A percentile compares a stretch with the other conserved stretches of the same genome.
phyloP scores from a whole-genome alignment of 23 tunicate species.

The Trididemnum miniatum region DNA sequence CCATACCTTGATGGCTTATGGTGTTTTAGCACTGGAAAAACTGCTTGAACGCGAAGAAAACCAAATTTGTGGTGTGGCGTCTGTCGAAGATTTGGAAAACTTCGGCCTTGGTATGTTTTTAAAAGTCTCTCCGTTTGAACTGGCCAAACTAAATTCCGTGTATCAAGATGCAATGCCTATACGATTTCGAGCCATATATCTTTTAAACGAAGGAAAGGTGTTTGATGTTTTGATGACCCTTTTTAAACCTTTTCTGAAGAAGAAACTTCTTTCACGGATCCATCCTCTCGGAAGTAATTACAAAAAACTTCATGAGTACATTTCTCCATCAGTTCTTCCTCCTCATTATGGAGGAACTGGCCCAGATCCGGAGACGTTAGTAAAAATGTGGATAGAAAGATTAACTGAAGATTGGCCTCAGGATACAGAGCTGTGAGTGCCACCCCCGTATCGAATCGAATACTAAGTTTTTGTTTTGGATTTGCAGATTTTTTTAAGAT shows the following conservation, averaged over 20 bases:
- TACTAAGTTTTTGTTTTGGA: too few relatives aligned
- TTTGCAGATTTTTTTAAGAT: too few relatives aligned
- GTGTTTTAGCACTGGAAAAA: conserved; percentile 59
- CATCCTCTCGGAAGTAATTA: conserved; percentile 49
- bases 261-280: conserved; percentile 60
- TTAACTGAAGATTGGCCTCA: conserved; percentile 45
- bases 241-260: conserved; percentile 52
- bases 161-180: conserved; percentile 93
- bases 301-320: conserved; percentile 37
- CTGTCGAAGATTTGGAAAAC: conserved; percentile 59
- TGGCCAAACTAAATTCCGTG: conserved; percentile 50
- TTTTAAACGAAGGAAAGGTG: conserved; percentile 66
- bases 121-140: conserved; percentile 49
- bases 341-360: conserved; percentile 73
- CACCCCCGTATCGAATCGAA: too few relatives aligned
- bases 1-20: conserved; percentile 56
- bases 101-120: conserved; percentile 43
- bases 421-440: conserved; percentile 40
- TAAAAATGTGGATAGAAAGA: conserved; percentile 27
- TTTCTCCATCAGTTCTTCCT: conserved; percentile 50
- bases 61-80: conserved; percentile 63
- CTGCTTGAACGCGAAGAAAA: conserved; percentile 56
- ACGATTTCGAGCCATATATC: conserved; percentile 51
- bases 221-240: conserved; percentile 43
- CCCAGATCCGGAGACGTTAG: conserved; percentile 30